These are phyloP conservation scores for Zoroaster sp. DNA, from an alignment of 53 echinoderm and acorn worm species.

Conservation along the genomic window DNA sequence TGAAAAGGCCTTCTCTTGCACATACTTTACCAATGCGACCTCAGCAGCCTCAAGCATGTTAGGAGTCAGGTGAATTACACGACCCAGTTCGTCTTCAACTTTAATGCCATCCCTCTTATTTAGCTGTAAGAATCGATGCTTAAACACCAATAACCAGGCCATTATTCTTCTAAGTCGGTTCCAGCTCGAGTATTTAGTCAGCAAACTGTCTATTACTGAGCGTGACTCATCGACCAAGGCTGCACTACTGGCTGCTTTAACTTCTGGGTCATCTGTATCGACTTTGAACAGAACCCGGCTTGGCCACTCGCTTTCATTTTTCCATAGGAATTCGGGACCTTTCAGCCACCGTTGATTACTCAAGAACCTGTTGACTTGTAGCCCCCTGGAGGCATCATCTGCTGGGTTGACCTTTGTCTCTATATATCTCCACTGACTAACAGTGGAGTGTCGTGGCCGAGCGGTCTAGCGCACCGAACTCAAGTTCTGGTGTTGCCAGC, in stretches of 20 bases:
- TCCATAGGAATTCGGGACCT: too few relatives aligned
- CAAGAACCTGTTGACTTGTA: neutral
- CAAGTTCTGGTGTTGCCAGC: too few relatives aligned
- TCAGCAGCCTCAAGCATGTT: neutral
- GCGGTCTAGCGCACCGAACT: too few relatives aligned
- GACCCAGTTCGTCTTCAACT: neutral
- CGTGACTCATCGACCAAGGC: too few relatives aligned
- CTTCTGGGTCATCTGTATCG: too few relatives aligned
- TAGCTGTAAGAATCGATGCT: neutral
- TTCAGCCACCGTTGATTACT: slow-evolving; percentile 47
- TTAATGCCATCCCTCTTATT: neutral
- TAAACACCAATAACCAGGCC: neutral
- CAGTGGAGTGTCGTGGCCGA: too few relatives aligned
- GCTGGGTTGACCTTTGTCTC: slow-evolving; percentile 52
- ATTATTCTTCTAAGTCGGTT: neutral
- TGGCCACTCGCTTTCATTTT: slow-evolving; percentile 35
- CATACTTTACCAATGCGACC: neutral
- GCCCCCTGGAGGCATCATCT: slow-evolving; percentile 52
- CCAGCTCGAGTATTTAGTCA: neutral
- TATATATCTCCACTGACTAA: too few relatives aligned
- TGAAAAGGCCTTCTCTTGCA: slow-evolving; percentile 56
- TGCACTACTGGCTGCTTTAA: too few relatives aligned
- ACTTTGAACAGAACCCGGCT: too few relatives aligned
- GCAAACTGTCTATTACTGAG: neutral
- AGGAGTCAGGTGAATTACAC: neutral